Evolutionary conservation across 1,140 invertebrate species (phyloP).

Genomic region (Achatina immaculata): DNA sequence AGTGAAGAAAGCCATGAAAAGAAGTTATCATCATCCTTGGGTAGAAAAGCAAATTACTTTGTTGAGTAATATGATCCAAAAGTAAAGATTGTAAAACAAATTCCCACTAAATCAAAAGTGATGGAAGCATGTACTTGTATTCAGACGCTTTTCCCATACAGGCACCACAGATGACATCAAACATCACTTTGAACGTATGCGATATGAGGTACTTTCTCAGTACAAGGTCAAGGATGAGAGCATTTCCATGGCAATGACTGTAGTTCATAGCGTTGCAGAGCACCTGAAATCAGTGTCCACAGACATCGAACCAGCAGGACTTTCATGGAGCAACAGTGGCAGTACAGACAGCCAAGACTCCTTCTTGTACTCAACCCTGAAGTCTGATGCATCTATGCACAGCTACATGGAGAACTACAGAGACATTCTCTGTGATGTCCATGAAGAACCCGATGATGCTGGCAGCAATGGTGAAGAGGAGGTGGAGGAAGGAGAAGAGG

Average conservation of each 20-base stretch:
- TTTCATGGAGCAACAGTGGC: not conserved
- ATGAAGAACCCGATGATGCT: slow-evolving; percentile 11
- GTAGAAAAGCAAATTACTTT: no score
- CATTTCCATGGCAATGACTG: slow-evolving; percentile 14
- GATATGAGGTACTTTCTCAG: slow-evolving; percentile 17
- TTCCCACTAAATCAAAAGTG: no score
- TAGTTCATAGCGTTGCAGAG: not conserved
- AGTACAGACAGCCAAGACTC: slow-evolving; percentile 3
- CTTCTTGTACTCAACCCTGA: not conserved
- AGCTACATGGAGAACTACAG: not conserved
- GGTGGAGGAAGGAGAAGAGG: not conserved
- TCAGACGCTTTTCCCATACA: no score
- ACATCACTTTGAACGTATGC: slow-evolving; percentile 18
- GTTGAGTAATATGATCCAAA: no score
- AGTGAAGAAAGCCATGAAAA: no score
- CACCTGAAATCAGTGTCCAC: not conserved
- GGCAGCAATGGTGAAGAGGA: not conserved
- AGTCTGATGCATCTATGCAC: not conserved
- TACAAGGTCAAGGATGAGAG: slow-evolving; percentile 29
- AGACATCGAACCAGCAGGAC: not conserved
- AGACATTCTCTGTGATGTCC: slow-evolving; percentile 15
- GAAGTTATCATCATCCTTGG: no score
- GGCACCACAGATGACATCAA: slow-evolving; percentile 27
- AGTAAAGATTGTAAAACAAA: no score
- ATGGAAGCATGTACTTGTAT: no score